phyloP scores from a whole-genome alignment of 2,113 vertebrate genomes.

The Mormoops blainvillei region DNA sequence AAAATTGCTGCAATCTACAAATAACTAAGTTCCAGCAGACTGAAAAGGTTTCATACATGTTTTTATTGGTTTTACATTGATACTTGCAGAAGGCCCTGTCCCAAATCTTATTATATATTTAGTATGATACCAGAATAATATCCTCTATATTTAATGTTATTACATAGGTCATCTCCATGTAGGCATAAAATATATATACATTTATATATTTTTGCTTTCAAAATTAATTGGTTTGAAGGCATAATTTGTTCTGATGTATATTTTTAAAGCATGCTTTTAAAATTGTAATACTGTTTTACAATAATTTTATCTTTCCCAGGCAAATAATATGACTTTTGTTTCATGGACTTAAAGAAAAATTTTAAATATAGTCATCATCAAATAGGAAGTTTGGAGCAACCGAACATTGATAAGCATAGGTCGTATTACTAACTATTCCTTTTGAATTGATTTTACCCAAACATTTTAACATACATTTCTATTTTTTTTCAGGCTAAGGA shows the following conservation, averaged over 20 bases:
- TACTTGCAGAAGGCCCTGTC: not conserved
- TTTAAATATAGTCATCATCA: not conserved
- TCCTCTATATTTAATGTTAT: not conserved
- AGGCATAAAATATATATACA: not conserved
- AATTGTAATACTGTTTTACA: not conserved
- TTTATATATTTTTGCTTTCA: not conserved
- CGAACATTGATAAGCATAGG: not conserved
- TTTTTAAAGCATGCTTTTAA: not conserved
- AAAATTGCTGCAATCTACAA: not conserved
- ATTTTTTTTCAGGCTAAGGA: not conserved
- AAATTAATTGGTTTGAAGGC: constrained; percentile 14
- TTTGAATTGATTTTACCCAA: not conserved
- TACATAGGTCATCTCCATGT: not conserved
- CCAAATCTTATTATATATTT: not conserved
- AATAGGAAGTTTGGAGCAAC: not conserved
- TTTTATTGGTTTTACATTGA: not conserved
- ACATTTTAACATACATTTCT: not conserved
- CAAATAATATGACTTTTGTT: not conserved
- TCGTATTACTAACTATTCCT: not conserved
- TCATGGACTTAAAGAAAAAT: not conserved
- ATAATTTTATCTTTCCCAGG: not conserved
- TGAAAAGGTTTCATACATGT: not conserved
- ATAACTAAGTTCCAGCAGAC: not conserved
- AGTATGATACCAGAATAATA: not conserved
- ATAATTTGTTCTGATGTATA: not conserved